Evolutionary conservation across 2,113 vertebrate genomes (phyloP).

Genomic region (Pleuronectes platessa): DNA sequence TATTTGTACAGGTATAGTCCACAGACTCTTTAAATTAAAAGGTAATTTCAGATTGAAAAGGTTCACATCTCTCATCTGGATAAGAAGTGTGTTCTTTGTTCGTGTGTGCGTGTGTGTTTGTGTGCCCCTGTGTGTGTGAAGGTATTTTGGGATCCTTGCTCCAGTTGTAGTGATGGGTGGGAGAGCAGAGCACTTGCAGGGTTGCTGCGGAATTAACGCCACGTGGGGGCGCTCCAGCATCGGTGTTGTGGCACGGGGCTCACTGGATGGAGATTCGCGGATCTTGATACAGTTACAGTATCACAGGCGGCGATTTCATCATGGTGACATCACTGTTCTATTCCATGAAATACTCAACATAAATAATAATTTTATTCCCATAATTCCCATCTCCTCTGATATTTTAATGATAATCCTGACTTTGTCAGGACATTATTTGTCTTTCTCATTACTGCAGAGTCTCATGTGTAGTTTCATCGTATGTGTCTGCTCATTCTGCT

Average conservation of each 20-base stretch:
- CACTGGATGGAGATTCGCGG: not conserved
- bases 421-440: no score
- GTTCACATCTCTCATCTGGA: not conserved
- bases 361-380: not conserved
- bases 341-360: no score
- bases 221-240: slow-evolving; percentile 45
- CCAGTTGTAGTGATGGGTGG: slow-evolving; percentile 1
- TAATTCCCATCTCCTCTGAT: no score
- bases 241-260: not conserved
- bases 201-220: not conserved
- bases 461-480: no score
- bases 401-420: no score
- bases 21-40: not conserved
- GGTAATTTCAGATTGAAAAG: not conserved
- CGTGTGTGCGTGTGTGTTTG: not conserved
- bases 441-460: no score
- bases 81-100: no score
- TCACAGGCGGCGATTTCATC: not conserved
- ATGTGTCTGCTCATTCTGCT: not conserved
- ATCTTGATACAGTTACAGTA: slow-evolving; percentile 13
- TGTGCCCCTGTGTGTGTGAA: not conserved
- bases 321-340: slow-evolving; percentile 10
- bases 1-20: no score
- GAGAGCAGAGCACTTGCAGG: not conserved
- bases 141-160: slow-evolving; percentile 30